Evolutionary conservation across 92 coral and sea anemone genomes (phyloP), one percentile per base, ranked within the genome.

Genomic region (Nematostella vectensis): DNA sequence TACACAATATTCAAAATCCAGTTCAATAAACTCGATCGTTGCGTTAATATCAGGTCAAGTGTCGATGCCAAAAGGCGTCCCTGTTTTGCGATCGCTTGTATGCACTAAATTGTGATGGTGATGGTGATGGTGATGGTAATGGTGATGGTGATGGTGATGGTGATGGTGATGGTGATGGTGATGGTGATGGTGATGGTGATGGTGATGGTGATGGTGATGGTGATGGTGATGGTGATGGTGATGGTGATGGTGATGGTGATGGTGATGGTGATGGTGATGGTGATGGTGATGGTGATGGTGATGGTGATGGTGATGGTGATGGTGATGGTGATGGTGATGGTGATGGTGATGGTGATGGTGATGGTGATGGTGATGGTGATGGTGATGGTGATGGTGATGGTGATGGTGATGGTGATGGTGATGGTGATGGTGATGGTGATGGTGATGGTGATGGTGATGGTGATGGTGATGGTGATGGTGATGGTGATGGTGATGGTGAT

Each of bases 341-440:
- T 33, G 51, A 45, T 17, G 28, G 71, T 24, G 52, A 29, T 25
- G 42, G 39, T 33, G 52, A 21, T 15, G 26, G 60, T 29, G 48
- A 25, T 4, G 24, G 37, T 25, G 24, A 45, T 53, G 30, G 62
- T 22, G 33, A 33, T 65, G 28, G 72, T 22, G 33, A 49, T 40
- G 28, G 72, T 38, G 33, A 49, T 54, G 28, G 62, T 53, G 43
- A 11, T 54, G 31, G 29, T 25, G 23, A 4, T 45, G 21, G 54
- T 31, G 23, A 11, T 51, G 50, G 25, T 25, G 24, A 45, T 37
- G 11, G 62, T 21, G 42, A 18, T 53, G 25, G 60, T 30, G 31
- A 47, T 29, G 28, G 72, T 53, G 26, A 49, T 25, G 42, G 72
- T 53, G 51, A 36, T 39, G 42, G 72, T 53, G 43, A 23, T 54